These are phyloP conservation scores for Patiria pectinifera DNA, from an alignment of 53 echinoderm and acorn worm species.

Conservation along the genomic window DNA sequence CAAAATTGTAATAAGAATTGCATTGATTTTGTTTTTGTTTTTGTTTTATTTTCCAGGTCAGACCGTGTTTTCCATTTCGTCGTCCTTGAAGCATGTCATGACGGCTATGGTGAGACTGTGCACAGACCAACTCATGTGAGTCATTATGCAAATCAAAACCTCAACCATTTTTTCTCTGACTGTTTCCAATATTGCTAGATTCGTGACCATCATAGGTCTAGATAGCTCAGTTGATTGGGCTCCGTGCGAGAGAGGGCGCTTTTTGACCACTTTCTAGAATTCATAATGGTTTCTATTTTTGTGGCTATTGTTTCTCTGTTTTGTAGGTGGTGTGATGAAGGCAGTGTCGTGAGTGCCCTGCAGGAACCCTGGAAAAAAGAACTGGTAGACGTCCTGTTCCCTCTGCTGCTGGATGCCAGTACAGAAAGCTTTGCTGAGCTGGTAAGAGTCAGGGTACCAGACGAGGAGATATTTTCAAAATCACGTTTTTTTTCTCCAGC, in stretches of 20 bases:
- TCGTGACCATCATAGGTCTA: no score
- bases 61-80: slow-evolving; percentile 70
- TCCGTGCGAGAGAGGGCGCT: no score
- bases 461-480: background rate
- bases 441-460: slow-evolving; percentile 58
- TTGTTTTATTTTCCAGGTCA: slow-evolving; percentile 66
- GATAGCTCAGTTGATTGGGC: no score
- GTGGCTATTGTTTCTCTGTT: background rate
- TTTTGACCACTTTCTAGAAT: no score
- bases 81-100: slow-evolving; percentile 90
- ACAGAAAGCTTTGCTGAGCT: slow-evolving; percentile 84
- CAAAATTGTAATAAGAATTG: no score
- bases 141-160: background rate
- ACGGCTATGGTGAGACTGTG: slow-evolving; percentile 79
- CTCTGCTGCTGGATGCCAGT: slow-evolving; percentile 92
- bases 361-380: slow-evolving; percentile 74
- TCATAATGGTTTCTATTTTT: background rate
- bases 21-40: background rate
- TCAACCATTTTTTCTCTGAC: no score
- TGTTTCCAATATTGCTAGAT: no score
- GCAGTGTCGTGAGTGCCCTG: slow-evolving; percentile 32
- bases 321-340: slow-evolving; percentile 44
- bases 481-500: background rate
- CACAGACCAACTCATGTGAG: slow-evolving; percentile 87
- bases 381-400: slow-evolving; percentile 82